phyloP scores from a whole-genome alignment of 2,797 vertebrate species.

The Mallotus villosus region DNA sequence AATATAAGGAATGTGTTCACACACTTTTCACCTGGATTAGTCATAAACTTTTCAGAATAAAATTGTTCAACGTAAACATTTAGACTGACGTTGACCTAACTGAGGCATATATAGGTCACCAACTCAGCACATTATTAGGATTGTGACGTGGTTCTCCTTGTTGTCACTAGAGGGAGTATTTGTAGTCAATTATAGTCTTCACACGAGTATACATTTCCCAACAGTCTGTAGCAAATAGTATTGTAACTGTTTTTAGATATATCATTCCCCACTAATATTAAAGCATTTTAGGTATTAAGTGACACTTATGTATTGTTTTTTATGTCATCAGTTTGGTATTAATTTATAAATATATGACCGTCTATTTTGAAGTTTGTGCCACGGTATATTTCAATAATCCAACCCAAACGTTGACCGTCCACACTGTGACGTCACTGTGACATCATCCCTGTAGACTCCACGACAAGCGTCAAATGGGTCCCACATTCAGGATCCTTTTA shows the following conservation, averaged over 20 bases:
- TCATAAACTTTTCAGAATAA: not conserved
- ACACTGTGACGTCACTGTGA: not conserved
- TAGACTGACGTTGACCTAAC: not conserved
- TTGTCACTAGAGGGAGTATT: conserved; percentile 37
- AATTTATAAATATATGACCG: not conserved
- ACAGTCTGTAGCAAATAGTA: too few relatives aligned
- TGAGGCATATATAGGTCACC: not conserved
- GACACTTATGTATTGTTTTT: too few relatives aligned
- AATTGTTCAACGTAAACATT: too few relatives aligned
- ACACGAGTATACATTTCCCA: not conserved
- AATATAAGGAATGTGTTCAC: not conserved
- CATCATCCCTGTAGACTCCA: conserved; percentile 35
- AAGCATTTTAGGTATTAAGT: too few relatives aligned
- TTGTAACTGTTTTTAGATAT: too few relatives aligned
- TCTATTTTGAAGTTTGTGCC: not conserved
- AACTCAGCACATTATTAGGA: not conserved
- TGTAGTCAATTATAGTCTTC: not conserved
- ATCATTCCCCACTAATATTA: too few relatives aligned
- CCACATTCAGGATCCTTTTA: conserved; percentile 35
- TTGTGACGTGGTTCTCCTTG: conserved; percentile 1
- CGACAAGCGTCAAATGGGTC: conserved; percentile 32
- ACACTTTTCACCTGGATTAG: not conserved
- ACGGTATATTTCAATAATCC: not conserved
- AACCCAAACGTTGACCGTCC: not conserved
- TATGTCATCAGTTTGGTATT: not conserved